These are phyloP conservation scores for Lithosia quadra DNA, from an alignment of 2,888 invertebrate genomes.

Conservation along the genomic window DNA sequence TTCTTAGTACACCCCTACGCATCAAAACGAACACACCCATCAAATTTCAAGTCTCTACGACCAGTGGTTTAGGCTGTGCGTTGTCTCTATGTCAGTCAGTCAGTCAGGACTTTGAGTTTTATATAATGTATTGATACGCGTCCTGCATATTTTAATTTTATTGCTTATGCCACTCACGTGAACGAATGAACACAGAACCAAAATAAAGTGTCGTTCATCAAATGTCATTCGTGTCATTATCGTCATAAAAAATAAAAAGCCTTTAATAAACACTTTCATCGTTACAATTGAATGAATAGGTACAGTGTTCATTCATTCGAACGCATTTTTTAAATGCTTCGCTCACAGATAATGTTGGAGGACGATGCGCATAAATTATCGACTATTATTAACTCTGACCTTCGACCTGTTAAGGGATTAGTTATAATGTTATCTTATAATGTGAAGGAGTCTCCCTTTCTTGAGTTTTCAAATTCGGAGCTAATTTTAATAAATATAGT, in stretches of 20 bases:
- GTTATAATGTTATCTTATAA: constrained; percentile 7
- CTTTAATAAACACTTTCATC: not conserved
- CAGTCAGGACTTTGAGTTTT: too few species aligned
- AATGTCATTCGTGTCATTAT: not conserved
- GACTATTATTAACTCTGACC: constrained; percentile 11
- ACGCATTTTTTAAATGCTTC: constrained; percentile 8
- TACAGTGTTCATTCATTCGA: constrained; percentile 13
- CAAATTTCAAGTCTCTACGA: too few species aligned
- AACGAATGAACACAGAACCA: not conserved
- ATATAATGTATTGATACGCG: too few species aligned
- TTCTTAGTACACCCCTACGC: too few species aligned
- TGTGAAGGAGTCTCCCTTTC: not conserved
- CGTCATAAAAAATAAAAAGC: not conserved
- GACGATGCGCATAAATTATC: constrained; percentile 13
- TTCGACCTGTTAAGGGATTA: not conserved
- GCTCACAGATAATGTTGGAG: constrained; percentile 5
- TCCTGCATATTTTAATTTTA: too few species aligned
- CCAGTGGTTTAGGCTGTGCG: too few species aligned
- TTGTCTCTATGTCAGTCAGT: too few species aligned
- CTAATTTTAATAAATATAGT: not conserved
- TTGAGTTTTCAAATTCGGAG: not conserved
- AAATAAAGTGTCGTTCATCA: not conserved
- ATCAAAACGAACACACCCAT: too few species aligned
- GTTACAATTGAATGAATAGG: constrained; percentile 2
- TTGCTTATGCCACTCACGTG: not conserved